Evolutionary conservation across 2,888 invertebrate genomes (phyloP).

Genomic region (Omphaloscelis lunosa): DNA sequence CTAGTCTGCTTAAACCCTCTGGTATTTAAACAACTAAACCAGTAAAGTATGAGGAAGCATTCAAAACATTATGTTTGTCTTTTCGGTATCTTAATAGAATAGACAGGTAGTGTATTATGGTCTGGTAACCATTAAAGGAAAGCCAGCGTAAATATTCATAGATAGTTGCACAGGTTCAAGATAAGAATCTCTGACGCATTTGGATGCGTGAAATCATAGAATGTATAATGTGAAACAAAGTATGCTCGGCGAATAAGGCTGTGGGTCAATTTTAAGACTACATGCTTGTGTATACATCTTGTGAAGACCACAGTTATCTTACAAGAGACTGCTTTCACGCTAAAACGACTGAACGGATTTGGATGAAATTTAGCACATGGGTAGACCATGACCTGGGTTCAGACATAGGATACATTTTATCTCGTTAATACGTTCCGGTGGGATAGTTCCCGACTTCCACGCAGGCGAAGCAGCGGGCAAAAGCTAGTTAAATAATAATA

Average conservation of each 20-base stretch:
- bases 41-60: background rate
- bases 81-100: background rate
- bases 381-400: no score
- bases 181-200: conserved; percentile 3
- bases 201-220: background rate
- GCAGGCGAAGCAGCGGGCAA: no score
- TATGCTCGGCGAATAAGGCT: background rate
- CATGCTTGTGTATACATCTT: background rate
- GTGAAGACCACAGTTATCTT: background rate
- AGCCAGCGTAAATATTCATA: conserved; percentile 1
- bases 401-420: no score
- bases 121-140: conserved; percentile 5
- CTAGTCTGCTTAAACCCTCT: background rate
- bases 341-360: no score
- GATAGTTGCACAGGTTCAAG: background rate
- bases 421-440: no score
- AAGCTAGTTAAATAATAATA: background rate
- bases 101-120: background rate
- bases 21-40: background rate
- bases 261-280: background rate
- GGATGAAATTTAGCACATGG: no score
- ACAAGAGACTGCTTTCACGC: no score
- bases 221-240: background rate
- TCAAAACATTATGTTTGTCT: background rate
- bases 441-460: no score